Evolutionary conservation across 2,113 vertebrate species (phyloP).

Genomic region (Mirounga angustirostris): DNA sequence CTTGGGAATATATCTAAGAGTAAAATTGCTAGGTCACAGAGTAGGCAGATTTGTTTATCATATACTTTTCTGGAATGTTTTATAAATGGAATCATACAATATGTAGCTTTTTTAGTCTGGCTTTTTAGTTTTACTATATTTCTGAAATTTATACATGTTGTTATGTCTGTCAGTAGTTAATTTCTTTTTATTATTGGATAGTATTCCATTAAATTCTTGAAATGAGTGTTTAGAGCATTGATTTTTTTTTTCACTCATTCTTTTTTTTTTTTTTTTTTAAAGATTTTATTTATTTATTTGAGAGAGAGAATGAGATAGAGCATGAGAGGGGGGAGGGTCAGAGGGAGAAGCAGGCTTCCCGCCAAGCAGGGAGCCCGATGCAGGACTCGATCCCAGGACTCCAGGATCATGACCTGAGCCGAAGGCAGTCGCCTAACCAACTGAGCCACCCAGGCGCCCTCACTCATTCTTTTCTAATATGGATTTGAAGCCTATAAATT

Average conservation of each 20-base stretch:
- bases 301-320: too few species aligned
- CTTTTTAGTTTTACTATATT: not conserved
- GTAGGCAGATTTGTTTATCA: not conserved
- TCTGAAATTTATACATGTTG: not conserved
- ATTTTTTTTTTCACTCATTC: not conserved
- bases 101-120: not conserved
- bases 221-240: not conserved
- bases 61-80: not conserved
- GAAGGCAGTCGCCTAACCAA: too few species aligned
- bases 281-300: too few species aligned
- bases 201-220: not conserved
- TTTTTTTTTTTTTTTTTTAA: too few species aligned
- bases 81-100: not conserved
- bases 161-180: not conserved
- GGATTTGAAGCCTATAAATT: not conserved
- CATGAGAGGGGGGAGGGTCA: too few species aligned
- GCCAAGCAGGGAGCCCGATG: too few species aligned
- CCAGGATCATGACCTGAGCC: too few species aligned
- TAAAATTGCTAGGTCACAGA: not conserved
- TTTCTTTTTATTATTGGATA: not conserved
- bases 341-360: too few species aligned
- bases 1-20: not conserved
- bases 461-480: not conserved
- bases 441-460: too few species aligned
- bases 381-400: too few species aligned